Base-by-base conservation (phyloP, 2,797 vertebrate genomes). In the Dendrocincla fuliginosa region DNA sequence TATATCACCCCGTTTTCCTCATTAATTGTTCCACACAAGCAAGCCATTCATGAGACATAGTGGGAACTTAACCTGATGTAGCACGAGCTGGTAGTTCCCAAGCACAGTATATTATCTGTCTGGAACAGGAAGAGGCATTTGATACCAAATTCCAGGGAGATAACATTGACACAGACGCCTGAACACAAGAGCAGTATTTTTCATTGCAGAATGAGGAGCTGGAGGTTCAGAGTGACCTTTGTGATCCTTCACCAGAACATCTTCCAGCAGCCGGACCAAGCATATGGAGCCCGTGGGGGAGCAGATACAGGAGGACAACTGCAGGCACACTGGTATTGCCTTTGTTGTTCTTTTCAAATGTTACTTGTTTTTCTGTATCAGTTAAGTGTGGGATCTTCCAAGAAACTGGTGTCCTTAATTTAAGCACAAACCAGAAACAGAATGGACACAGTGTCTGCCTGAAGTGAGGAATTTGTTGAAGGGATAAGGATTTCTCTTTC, bases 271-370 rank as follows among this genome's bases (percentile, higher is more conserved):
- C 30, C 2, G 4, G 37, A n/a, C 1, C 1, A 2, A 74, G 33
- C 23, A 23, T 3, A 0, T 2, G 0, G 2, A 32, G 37, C 32
- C 33, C 50, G 9, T 7, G 2, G 15, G 20, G 41, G 16, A 50
- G 71, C 30, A 70, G 39, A 27, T 13, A 16, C 4, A 18, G 50
- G 17, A 89, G 67, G 49, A 42, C 3, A 19, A 18, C 30, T 32
- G 5, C 39, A 52, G 71, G 61, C 63, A 82, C 37, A 2, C 0
- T 11, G 25, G 8, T 15, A 25, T 24, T 42, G 79, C 77, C 60
- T 78, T 57, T 0, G 1, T 6, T 57, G 59, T 28, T 57, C 53
- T 69, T 70, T 42, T 50, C 20, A 87, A 87, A 77, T 41, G 27
- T 30, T 71, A 60, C 25, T 92, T 84, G 14, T 70, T 87, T 70